These are phyloP conservation scores for Acanthococcus lagerstroemiae DNA, from an alignment of 2,888 invertebrate genomes.

Conservation along the genomic window DNA sequence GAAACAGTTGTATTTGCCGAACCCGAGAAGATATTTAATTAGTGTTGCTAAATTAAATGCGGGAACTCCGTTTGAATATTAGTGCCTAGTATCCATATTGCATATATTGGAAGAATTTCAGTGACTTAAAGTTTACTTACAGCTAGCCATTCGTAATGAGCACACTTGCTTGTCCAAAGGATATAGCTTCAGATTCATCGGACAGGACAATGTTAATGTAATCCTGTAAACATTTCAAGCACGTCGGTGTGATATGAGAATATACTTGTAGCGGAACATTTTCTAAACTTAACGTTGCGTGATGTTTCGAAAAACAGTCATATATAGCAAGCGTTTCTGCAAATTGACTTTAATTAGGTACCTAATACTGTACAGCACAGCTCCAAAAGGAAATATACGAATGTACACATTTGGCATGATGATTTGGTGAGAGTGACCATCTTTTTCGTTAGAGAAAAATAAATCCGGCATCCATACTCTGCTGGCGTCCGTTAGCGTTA, in stretches of 20 bases:
- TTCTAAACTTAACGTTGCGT: no score
- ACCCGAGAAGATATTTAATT: no score
- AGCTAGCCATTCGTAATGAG: constrained; percentile 90
- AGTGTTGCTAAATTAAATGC: no score
- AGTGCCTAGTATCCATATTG: no score
- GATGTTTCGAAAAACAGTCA: no score
- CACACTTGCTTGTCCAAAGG: constrained; percentile 92
- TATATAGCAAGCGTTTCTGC: not conserved
- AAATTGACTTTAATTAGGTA: constrained; percentile 39
- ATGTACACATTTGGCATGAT: constrained; percentile 97
- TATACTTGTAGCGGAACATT: not conserved
- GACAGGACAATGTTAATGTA: constrained; percentile 88
- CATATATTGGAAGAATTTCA: no score
- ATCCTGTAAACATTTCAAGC: constrained; percentile 53
- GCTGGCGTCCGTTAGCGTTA: constrained; percentile 86
- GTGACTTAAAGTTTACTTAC: constrained; percentile 55
- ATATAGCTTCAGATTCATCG: constrained; percentile 94
- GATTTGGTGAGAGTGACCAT: constrained; percentile 93
- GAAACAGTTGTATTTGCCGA: no score
- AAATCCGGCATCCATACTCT: constrained; percentile 98
- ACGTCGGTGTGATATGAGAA: not conserved
- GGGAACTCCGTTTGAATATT: no score
- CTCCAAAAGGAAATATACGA: constrained; percentile 87
- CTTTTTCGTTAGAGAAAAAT: constrained; percentile 96
- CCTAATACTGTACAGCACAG: constrained; percentile 90